Evolutionary conservation across 1,140 invertebrate species (phyloP).

Genomic region (Contarinia nasturtii): DNA sequence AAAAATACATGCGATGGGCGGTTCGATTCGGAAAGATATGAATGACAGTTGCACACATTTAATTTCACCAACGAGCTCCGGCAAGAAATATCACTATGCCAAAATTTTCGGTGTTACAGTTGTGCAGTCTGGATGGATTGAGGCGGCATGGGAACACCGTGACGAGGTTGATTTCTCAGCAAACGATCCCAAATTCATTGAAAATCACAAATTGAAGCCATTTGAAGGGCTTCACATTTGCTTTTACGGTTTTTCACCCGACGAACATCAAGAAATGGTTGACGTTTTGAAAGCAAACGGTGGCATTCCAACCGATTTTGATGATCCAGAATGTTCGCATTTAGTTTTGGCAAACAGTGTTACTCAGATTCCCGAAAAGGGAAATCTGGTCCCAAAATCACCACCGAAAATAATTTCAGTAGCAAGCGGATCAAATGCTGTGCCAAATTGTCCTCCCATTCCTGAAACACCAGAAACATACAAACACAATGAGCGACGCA

Average conservation of each 20-base stretch:
- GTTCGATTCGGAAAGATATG: conserved; percentile 78
- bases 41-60: conserved; percentile 53
- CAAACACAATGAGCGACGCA: background rate
- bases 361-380: no score
- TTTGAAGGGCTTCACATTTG: conserved; percentile 72
- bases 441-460: no score
- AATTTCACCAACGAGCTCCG: conserved; percentile 66
- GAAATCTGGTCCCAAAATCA: no score
- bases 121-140: conserved; percentile 73
- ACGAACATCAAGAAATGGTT: conserved; percentile 78
- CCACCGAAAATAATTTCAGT: no score
- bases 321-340: conserved; percentile 72
- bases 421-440: no score
- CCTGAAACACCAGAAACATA: no score
- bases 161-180: conserved; percentile 46
- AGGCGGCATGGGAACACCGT: conserved; percentile 59
- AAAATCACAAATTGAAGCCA: conserved; percentile 58
- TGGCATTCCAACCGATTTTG: conserved; percentile 47
- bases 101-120: conserved; percentile 74
- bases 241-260: conserved; percentile 74
- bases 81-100: conserved; percentile 78
- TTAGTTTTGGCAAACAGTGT: conserved; percentile 22
- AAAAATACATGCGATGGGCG: no score
- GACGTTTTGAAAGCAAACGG: conserved; percentile 74
- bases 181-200: conserved; percentile 44